These are phyloP conservation scores for Neoarius graeffei DNA, from an alignment of 2,113 vertebrate genomes.

Conservation along the genomic window DNA sequence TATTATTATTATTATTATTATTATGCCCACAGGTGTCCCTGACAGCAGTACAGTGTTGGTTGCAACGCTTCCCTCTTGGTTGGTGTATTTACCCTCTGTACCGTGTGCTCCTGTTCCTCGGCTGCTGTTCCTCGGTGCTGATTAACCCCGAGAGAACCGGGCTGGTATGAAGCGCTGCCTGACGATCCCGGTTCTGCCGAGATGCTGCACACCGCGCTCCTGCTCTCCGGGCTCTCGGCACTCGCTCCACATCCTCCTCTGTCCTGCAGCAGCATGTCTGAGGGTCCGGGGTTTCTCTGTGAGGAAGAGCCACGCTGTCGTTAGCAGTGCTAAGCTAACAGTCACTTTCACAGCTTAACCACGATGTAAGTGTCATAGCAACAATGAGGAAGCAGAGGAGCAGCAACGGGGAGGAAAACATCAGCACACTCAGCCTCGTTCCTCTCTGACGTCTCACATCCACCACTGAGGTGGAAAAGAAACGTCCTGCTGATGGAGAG, in stretches of 20 bases:
- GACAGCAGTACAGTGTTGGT: neutral
- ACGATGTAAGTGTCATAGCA: slow-evolving; percentile 55
- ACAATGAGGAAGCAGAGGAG: slow-evolving; percentile 43
- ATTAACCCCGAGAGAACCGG: slow-evolving; percentile 61
- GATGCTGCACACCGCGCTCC: slow-evolving; percentile 62
- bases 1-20: neutral
- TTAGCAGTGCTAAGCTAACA: slow-evolving; percentile 46
- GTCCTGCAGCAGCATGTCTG: slow-evolving; percentile 63
- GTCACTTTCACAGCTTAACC: slow-evolving; percentile 28
- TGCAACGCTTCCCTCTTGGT: neutral
- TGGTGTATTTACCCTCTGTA: slow-evolving; percentile 27
- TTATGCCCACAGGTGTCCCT: neutral
- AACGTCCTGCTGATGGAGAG: neutral
- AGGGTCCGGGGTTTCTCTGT: slow-evolving; percentile 67
- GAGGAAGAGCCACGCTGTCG: slow-evolving; percentile 41
- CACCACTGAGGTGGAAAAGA: neutral
- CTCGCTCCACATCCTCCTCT: slow-evolving; percentile 50
- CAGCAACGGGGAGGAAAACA: slow-evolving; percentile 38
- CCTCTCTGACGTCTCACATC: neutral
- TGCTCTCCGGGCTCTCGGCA: slow-evolving; percentile 51
- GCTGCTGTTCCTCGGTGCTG: slow-evolving; percentile 58
- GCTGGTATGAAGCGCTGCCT: slow-evolving; percentile 58
- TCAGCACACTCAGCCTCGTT: slow-evolving; percentile 19
- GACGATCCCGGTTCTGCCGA: slow-evolving; percentile 67
- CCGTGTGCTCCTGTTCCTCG: slow-evolving; percentile 64